Base-by-base conservation (phyloP, 2,113 vertebrate genomes). In the Oxyura jamaicensis region DNA sequence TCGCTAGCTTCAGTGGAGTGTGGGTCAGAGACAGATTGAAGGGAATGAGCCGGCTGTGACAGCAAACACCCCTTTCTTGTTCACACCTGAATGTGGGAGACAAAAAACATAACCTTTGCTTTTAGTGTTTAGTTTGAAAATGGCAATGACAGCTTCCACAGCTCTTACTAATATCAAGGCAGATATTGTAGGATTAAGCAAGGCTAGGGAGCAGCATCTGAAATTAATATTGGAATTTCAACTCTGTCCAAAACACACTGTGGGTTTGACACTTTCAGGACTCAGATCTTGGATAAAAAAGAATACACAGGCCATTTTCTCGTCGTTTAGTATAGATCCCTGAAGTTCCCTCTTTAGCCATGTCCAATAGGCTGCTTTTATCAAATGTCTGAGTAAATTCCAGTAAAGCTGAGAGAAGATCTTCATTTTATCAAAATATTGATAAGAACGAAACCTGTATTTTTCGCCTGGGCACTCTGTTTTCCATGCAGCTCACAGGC, bases 341-440 rank as follows among this genome's bases (percentile, higher is more conserved):
- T 94, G 0, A 1, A 67, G 52, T 22, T 85, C 26, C 31, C 50
- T 86, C 59, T 67, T 83, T 46, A 77, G 75, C 78, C 68, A 68
- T 14, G 33, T 82, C 74, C 81, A 71, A 10, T 3, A 55, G 22
- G 50, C 73, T 90, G 65, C 63, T 77, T 42, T 71, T 55, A 90
- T 23, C 39, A 66, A 85, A 72, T 62, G 50, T 46, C 72, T 36
- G 29, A 62, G 52, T 66, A 77, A 94, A 88, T 68, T 65, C 74
- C 91, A 93, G 18, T 55, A 52, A 83, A 66, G 46, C 1, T 53
- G 59, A 80, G 33, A 31, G 50, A 93, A 93, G 55, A 91, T 86
- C 78, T 97, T 83, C 4, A 90, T 91, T 88, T 93, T 59, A 80
- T 79, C 88, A 80, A 76, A 69, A 80, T 80, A 77, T 20, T 73